A percentile compares a stretch with the other conserved stretches of the same genome.
Evolutionary conservation across 2,888 invertebrate species (phyloP).

Genomic region (Artemia sp.): DNA sequence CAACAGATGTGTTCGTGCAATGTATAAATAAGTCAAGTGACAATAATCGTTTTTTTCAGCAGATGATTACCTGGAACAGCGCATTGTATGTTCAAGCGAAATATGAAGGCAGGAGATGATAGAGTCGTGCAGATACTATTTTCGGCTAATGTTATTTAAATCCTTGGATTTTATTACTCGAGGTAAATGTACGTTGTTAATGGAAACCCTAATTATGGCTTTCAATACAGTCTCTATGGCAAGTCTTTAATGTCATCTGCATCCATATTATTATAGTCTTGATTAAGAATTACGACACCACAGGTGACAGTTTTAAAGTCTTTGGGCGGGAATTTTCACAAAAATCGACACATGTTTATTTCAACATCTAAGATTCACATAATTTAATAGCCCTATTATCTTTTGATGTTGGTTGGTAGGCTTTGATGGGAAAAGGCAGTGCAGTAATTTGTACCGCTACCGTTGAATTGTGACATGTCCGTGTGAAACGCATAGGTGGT

Average conservation of each 20-base stretch:
- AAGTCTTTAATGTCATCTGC: conserved; percentile 5
- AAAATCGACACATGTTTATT: conserved; percentile 12
- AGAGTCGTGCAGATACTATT: too few relatives aligned
- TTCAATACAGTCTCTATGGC: conserved; percentile 13
- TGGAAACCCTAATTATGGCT: conserved; percentile 12
- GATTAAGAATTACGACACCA: conserved; percentile 14
- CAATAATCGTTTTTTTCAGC: too few relatives aligned
- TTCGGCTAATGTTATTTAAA: background rate
- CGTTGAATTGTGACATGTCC: background rate
- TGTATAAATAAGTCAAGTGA: too few relatives aligned
- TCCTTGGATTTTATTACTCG: conserved; percentile 8
- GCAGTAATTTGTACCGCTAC: conserved; percentile 7
- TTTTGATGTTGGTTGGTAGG: conserved; percentile 15
- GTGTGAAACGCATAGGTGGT: background rate
- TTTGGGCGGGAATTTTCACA: conserved; percentile 6
- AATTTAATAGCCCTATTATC: conserved; percentile 14
- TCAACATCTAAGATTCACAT: conserved; percentile 15
- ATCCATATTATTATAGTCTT: conserved; percentile 10
- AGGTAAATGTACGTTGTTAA: conserved; percentile 11
- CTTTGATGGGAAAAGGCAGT: conserved; percentile 5
- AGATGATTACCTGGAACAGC: too few relatives aligned
- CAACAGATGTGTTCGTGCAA: too few relatives aligned
- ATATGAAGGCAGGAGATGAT: too few relatives aligned
- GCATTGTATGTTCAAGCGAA: too few relatives aligned
- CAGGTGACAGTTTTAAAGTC: background rate